phyloP scores from a whole-genome alignment of 2,888 invertebrate species.

The Drosophila kambysellisi region DNA sequence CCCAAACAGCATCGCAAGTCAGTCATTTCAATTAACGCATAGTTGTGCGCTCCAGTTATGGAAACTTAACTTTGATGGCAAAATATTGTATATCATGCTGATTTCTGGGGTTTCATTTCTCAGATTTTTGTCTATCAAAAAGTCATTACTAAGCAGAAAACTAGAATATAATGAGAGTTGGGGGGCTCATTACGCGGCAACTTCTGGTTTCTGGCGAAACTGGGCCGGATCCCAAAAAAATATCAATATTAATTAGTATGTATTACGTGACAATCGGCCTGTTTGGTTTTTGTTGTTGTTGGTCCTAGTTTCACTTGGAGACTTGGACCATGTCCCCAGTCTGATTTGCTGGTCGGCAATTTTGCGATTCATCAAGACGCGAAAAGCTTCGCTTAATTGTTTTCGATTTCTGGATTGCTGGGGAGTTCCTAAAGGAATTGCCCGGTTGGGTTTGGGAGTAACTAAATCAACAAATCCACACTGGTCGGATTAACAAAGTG shows the following conservation, averaged over 20 bases:
- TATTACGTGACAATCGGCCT: conserved; percentile 77
- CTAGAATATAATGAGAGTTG: conserved; percentile 44
- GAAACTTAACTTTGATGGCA: conserved; percentile 6
- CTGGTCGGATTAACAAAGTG: conserved; percentile 75
- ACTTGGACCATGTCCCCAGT: not conserved
- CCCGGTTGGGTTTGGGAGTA: not conserved
- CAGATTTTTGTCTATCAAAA: conserved; percentile 61
- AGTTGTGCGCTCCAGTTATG: conserved; percentile 33
- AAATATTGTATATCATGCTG: conserved; percentile 46
- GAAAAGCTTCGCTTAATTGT: conserved; percentile 72
- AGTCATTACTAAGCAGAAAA: conserved; percentile 75
- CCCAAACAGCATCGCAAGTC: not conserved
- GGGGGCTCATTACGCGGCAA: conserved; percentile 33
- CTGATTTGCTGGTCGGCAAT: conserved; percentile 45
- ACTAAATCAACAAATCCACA: conserved; percentile 68
- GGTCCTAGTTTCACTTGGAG: not conserved
- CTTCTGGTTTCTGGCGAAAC: not conserved
- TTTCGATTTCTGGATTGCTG: conserved; percentile 59
- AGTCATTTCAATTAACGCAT: conserved; percentile 52
- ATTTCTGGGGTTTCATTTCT: conserved; percentile 32
- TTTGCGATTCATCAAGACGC: conserved; percentile 58
- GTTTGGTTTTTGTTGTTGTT: conserved; percentile 3
- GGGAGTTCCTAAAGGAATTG: not conserved
- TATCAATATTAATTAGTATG: conserved; percentile 79
- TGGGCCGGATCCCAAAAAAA: conserved; percentile 28